Evolutionary conservation across 2,797 vertebrate genomes (phyloP), one percentile per base, ranked within the genome.

Genomic region (Parotocinclus haroldoi): DNA sequence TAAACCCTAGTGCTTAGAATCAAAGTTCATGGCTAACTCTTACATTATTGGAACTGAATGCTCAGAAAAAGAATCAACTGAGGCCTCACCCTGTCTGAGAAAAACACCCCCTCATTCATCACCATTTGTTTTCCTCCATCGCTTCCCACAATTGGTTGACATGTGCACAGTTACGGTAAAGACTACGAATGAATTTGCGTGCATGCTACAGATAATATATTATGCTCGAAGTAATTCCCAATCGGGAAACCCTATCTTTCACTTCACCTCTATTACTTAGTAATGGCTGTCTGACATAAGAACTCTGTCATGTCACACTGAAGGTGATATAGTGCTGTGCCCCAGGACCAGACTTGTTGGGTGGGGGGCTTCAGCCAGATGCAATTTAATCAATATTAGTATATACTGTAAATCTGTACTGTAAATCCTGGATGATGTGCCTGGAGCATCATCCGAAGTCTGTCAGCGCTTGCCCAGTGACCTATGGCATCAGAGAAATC

Each of bases 201-300:
- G 75, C 76, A 85, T 88, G 87, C 87, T 91, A 86, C 86, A 90
- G 92, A 94, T 96, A 95, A 96, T 96, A 95, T 95, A 96, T 90
- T 94, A 94, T 94, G 92, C 63, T 65, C 92, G 93, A 91, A 90
- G 91, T 94, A 95, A 96, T 95, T 94, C 92, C 91, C 92, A 88
- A 87, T 91, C 94, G 95, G 95, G 94, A 96, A 96, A 98, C 95
- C 91, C 90, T 94, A 95, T 91, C 92, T 91, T 92, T 93, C 87
- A 90, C 93, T 92, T 92, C 92, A 86, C 89, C 89, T 80, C 94
- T 93, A 96, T 98, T 95, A 94, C 92, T 94, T 91, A 92, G 93
- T 96, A 97, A 98, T 98, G 93, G 94, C 93, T 92, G 94, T 92
- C 92, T 95, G 93, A 96, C 93, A 92, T 91, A 92, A 91, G 92